Percentiles rank a stretch among this genome's conserved stretches.
Evolutionary conservation across 2,113 vertebrate species (phyloP).

Genomic region (Euleptes europaea): DNA sequence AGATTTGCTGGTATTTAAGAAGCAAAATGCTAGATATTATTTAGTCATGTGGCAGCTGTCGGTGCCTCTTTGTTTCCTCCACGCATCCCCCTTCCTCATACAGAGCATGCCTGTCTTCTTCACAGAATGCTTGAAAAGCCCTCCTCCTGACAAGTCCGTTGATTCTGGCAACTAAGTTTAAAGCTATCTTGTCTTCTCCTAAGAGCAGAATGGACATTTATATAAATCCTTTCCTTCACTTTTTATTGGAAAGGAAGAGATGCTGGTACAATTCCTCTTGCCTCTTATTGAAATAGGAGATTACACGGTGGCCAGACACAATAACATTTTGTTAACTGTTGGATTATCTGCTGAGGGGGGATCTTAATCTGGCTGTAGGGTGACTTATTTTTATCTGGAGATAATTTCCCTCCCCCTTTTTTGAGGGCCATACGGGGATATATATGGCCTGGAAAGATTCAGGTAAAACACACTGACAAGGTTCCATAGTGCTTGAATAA

Average conservation of each 20-base stretch:
- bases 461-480: neutral
- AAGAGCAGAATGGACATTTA: neutral
- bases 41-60: conserved; percentile 58
- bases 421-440: too few relatives aligned
- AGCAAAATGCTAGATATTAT: conserved; percentile 50
- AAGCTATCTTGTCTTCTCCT: conserved; percentile 29
- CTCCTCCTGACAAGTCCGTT: conserved; percentile 40
- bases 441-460: neutral
- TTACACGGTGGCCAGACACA: neutral
- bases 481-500: neutral
- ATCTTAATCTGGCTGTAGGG: neutral
- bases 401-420: neutral
- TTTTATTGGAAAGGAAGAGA: neutral
- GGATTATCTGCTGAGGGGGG: neutral
- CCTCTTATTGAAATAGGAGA: neutral
- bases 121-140: conserved; percentile 53
- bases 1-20: conserved; percentile 47
- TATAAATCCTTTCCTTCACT: conserved; percentile 26
- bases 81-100: conserved; percentile 33
- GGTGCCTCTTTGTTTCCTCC: conserved; percentile 14
- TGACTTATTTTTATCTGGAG: conserved; percentile 4
- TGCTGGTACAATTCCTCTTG: neutral
- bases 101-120: conserved; percentile 54
- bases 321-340: neutral
- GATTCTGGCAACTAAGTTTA: conserved; percentile 48